These are phyloP conservation scores for Hemiscyllium ocellatum DNA, from an alignment of 2,113 vertebrate genomes.

Conservation along the genomic window DNA sequence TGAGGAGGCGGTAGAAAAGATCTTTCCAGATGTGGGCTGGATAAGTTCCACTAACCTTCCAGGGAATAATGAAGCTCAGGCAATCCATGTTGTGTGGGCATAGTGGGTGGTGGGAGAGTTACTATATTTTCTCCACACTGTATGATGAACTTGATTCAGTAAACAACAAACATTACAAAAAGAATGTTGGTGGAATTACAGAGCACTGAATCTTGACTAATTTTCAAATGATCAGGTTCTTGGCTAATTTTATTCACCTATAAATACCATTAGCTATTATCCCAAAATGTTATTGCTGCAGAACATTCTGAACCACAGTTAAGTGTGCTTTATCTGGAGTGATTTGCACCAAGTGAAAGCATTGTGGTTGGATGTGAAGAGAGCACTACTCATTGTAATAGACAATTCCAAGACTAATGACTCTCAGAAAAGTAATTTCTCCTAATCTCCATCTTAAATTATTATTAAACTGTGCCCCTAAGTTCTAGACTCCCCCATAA, in stretches of 20 bases:
- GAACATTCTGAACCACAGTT: background rate
- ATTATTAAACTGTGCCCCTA: background rate
- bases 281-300: background rate
- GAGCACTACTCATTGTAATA: background rate
- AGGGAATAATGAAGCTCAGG: background rate
- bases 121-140: background rate
- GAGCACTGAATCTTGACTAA: background rate
- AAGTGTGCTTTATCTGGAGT: background rate
- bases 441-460: no score
- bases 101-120: background rate
- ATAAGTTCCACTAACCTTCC: background rate
- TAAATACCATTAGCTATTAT: background rate
- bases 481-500: background rate
- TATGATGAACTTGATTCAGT: background rate
- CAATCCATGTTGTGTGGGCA: background rate
- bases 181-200: background rate
- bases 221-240: background rate
- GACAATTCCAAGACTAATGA: background rate
- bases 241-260: background rate
- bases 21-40: background rate
- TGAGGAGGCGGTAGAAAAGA: background rate
- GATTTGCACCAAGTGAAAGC: background rate
- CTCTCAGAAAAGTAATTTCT: background rate
- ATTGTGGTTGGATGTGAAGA: background rate
- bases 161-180: slow-evolving; percentile 1